These are phyloP conservation scores for Opisthograptis luteolata DNA, from an alignment of 2,888 invertebrate species.

Conservation along the genomic window DNA sequence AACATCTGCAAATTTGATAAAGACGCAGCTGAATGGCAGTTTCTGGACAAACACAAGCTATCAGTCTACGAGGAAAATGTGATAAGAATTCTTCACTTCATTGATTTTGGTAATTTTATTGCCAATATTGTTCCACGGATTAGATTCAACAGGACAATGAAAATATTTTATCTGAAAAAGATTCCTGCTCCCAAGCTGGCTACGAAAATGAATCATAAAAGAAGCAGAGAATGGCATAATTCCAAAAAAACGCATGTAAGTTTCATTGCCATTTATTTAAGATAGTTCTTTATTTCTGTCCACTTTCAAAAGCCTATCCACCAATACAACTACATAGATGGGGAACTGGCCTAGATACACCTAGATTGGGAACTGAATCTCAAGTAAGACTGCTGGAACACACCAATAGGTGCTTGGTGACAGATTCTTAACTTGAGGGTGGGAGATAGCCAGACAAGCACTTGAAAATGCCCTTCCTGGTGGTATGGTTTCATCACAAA, in stretches of 20 bases:
- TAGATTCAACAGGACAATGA: conserved; percentile 83
- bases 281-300: too few species aligned
- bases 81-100: conserved; percentile 89
- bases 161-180: conserved; percentile 76
- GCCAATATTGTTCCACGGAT: conserved; percentile 88
- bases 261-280: too few species aligned
- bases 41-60: conserved; percentile 80
- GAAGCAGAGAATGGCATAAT: conserved; percentile 75
- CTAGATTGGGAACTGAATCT: too few species aligned
- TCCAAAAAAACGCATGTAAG: conserved; percentile 71
- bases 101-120: conserved; percentile 91
- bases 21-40: conserved; percentile 88
- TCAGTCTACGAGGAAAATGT: conserved; percentile 88
- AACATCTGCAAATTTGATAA: conserved; percentile 88
- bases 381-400: too few species aligned
- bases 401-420: too few species aligned
- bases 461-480: too few species aligned
- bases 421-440: too few species aligned
- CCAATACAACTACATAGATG: too few species aligned
- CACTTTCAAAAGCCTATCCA: too few species aligned
- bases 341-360: too few species aligned
- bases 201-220: conserved; percentile 72
- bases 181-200: conserved; percentile 57
- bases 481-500: too few species aligned
- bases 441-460: too few species aligned